Conservation (phyloP, 1,140 invertebrate genomes). For the Penaeus indicus region DNA sequence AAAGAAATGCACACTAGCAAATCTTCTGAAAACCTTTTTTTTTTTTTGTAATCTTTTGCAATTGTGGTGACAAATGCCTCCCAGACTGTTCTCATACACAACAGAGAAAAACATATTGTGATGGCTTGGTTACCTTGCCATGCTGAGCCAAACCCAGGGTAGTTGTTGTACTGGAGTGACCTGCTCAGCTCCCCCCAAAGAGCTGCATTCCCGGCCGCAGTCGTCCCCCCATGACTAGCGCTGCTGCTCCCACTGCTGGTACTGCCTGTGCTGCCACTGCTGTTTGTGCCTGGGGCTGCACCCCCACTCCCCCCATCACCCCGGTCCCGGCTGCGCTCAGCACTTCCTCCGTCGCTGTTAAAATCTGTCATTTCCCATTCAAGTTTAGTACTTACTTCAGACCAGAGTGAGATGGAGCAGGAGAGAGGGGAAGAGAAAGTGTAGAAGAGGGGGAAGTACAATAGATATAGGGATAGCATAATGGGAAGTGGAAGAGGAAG, state of each 20-base stretch:
- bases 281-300: slow-evolving; percentile 23
- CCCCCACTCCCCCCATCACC: slow-evolving; percentile 41
- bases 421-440: not conserved
- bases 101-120: not conserved
- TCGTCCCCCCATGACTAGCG: slow-evolving; percentile 37
- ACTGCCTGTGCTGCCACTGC: not conserved
- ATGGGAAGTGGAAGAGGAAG: no score
- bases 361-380: slow-evolving; percentile 36
- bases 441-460: not conserved
- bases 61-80: not conserved
- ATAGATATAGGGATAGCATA: no score
- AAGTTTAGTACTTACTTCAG: not conserved
- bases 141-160: slow-evolving; percentile 49
- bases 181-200: slow-evolving; percentile 64
- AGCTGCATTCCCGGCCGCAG: slow-evolving; percentile 47
- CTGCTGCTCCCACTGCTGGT: slow-evolving; percentile 36
- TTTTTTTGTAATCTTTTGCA: not conserved
- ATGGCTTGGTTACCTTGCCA: slow-evolving; percentile 47
- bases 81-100: slow-evolving; percentile 16
- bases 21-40: no score
- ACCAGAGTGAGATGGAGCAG: not conserved
- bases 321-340: slow-evolving; percentile 18
- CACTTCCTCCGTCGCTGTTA: slow-evolving; percentile 44
- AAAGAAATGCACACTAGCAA: no score
- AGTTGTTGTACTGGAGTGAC: slow-evolving; percentile 65